phyloP scores from a whole-genome alignment of 2,797 vertebrate genomes.

The Todus mexicanus region DNA sequence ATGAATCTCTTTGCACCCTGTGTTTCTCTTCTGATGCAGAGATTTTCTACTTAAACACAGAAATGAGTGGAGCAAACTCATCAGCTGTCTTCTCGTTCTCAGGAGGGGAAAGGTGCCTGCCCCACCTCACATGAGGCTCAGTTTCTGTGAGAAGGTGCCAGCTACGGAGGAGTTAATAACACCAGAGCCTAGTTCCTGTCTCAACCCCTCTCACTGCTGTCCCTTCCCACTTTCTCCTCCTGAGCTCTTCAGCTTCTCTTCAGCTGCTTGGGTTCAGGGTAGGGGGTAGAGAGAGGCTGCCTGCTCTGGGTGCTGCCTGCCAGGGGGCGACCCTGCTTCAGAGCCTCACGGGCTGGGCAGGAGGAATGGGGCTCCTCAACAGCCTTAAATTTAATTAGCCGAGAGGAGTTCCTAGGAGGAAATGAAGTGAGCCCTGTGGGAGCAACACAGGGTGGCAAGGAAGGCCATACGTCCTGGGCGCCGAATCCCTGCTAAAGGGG shows the following conservation, averaged over 20 bases:
- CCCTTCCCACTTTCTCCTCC: not conserved
- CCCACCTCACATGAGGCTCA: not conserved
- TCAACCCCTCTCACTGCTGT: not conserved
- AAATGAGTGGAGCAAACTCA: not conserved
- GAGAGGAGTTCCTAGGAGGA: not conserved
- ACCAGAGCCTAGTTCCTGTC: not conserved
- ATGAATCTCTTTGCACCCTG: not conserved
- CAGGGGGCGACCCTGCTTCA: accelerated
- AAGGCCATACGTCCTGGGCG: not conserved
- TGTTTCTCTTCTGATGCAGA: not conserved
- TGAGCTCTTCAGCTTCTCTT: not conserved
- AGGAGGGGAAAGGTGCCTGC: not conserved
- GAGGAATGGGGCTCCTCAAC: not conserved
- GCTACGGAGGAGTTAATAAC: not conserved
- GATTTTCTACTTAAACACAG: not conserved
- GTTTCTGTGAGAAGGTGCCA: not conserved
- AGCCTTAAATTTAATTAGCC: not conserved
- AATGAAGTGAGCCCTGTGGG: not conserved
- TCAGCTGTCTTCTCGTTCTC: not conserved
- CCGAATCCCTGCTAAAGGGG: not conserved
- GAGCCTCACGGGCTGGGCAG: not conserved
- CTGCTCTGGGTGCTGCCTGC: not conserved
- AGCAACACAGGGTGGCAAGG: accelerated
- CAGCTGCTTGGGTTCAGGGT: not conserved
- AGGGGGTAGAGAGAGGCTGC: not conserved